These are phyloP conservation scores for Dendropsophus ebraccatus DNA, from an alignment of 2,113 vertebrate species.

Conservation along the genomic window DNA sequence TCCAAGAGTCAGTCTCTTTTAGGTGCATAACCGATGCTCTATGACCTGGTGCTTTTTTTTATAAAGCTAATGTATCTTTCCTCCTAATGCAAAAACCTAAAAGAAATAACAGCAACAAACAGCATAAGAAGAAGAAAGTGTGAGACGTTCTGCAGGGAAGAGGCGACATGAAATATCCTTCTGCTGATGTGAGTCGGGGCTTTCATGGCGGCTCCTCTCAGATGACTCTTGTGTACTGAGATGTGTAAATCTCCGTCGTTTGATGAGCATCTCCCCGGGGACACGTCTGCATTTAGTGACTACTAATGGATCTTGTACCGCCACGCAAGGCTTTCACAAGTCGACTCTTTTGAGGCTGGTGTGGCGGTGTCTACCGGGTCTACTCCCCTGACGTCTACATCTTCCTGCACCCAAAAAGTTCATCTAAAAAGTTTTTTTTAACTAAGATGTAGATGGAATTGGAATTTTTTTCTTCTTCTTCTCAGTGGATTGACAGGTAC, in stretches of 20 bases:
- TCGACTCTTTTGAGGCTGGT: background rate
- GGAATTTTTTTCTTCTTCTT: no score
- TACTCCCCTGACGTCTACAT: background rate
- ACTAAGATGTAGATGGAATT: background rate
- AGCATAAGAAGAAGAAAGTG: background rate
- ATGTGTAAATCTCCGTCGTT: conserved; percentile 14
- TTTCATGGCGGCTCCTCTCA: conserved; percentile 27
- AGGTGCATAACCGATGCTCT: background rate
- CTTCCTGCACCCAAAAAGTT: background rate
- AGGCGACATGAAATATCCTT: background rate
- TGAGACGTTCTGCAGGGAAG: background rate
- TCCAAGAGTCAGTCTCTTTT: no score
- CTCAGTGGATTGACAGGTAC: no score
- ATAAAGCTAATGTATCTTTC: background rate
- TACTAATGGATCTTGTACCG: conserved; percentile 22
- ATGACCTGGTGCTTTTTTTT: background rate
- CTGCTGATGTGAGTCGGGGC: background rate
- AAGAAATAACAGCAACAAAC: background rate
- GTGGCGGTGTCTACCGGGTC: no score
- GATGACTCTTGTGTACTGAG: conserved; percentile 18
- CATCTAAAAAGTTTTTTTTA: conserved; percentile 29
- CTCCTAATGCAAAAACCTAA: background rate
- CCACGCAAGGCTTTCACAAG: conserved; percentile 11
- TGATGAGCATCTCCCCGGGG: conserved; percentile 9
- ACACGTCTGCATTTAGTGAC: background rate